Evolutionary conservation across 2,113 vertebrate species (phyloP).

Genomic region (Recurvirostra avosetta): DNA sequence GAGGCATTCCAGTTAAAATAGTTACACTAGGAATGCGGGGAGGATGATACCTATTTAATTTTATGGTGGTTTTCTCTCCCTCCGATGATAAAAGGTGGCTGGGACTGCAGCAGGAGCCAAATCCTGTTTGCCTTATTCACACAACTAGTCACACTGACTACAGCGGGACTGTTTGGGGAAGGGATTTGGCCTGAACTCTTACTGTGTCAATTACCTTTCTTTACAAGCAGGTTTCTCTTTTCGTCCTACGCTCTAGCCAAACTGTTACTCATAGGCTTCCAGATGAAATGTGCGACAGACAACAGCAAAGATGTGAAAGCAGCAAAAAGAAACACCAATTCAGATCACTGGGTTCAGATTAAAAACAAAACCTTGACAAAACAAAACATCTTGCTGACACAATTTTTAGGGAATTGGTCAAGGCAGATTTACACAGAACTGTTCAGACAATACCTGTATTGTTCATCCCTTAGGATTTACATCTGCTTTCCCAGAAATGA

Average conservation of each 20-base stretch:
- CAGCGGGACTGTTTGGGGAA: constrained; percentile 48
- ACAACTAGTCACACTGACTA: constrained; percentile 57
- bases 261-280: neutral
- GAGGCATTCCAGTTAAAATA: constrained; percentile 74
- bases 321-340: neutral
- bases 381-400: neutral
- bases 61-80: constrained; percentile 63
- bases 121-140: constrained; percentile 45
- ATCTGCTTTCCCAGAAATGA: neutral
- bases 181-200: constrained; percentile 63
- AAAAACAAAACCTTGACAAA: neutral
- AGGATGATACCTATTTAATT: constrained; percentile 66
- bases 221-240: constrained; percentile 49
- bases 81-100: constrained; percentile 45
- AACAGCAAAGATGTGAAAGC: neutral
- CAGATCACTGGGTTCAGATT: neutral
- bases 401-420: neutral
- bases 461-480: neutral
- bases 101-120: constrained; percentile 50
- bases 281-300: neutral
- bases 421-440: neutral
- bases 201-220: constrained; percentile 58
- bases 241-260: neutral
- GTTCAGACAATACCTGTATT: neutral
- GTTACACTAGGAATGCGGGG: constrained; percentile 50